phyloP scores from a whole-genome alignment of 1,140 invertebrate species.

The Ips typographus region DNA sequence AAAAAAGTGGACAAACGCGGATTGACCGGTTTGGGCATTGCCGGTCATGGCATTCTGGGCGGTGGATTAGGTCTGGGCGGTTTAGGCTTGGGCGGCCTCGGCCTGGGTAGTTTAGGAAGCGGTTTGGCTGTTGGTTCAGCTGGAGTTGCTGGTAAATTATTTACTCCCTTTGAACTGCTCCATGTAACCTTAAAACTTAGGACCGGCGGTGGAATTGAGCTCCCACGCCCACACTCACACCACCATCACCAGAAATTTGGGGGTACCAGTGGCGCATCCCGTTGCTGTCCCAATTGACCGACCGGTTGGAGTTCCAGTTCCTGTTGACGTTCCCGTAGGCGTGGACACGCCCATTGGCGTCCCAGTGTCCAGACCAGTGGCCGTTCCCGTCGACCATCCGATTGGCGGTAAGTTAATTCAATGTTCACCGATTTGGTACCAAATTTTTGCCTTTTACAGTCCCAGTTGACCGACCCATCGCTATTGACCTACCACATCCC shows the following conservation, averaged over 20 bases:
- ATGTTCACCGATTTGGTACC: neutral
- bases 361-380: slow-evolving; percentile 53
- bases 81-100: slow-evolving; percentile 28
- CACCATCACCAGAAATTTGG: slow-evolving; percentile 44
- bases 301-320: slow-evolving; percentile 40
- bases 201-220: slow-evolving; percentile 34
- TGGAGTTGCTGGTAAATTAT: too few relatives aligned
- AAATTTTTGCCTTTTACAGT: slow-evolving; percentile 25
- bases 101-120: slow-evolving; percentile 24
- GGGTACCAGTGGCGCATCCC: slow-evolving; percentile 41
- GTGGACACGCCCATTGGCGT: slow-evolving; percentile 40
- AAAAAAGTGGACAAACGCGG: slow-evolving; percentile 46
- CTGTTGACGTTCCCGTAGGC: slow-evolving; percentile 36
- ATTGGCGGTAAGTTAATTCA: slow-evolving; percentile 36
- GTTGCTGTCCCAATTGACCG: slow-evolving; percentile 43
- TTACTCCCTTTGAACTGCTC: neutral
- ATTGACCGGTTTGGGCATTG: slow-evolving; percentile 43
- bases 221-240: slow-evolving; percentile 45
- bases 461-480: slow-evolving; percentile 51
- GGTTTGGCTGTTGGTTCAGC: slow-evolving; percentile 23
- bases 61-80: slow-evolving; percentile 28
- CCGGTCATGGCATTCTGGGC: slow-evolving; percentile 31
- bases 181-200: neutral
- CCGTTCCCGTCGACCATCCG: slow-evolving; percentile 43
- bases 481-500: slow-evolving; percentile 40